Evolutionary conservation across 2,797 vertebrate genomes (phyloP), one percentile per base, ranked within the genome.

Genomic region (Characodon lateralis): DNA sequence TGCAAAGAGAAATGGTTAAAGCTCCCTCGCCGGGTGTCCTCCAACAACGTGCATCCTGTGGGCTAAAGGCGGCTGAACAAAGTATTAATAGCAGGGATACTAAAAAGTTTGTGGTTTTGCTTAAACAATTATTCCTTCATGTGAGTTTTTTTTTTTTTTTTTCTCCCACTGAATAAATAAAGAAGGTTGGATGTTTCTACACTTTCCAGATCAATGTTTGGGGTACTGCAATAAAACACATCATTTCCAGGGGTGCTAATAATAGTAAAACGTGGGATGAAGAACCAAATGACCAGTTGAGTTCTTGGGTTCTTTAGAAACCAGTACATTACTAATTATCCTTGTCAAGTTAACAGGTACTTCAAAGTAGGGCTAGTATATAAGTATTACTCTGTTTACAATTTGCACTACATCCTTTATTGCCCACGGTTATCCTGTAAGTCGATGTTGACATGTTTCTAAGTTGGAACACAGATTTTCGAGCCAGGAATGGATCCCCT

Each of bases 401-500:
- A 14, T 26, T 46, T 6, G 2, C 5, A 14, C 4, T 69, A 14
- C 41, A 14, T 69, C 41, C 22, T 46, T 14, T 5, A 66, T 46
- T 26, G 22, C 41, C 41, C 2, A 26, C 6, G 5, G 24, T 26
- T 26, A n/a, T 46, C 41, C 6, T 69, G 39, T 7, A 69, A 46
- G 35, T 50, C 39, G 24, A 41, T 16, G 13, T 8, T 5, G 39
- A 41, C 8, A 41, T 24, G 24, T 39, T 9, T 63, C 16, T 63
- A 63, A 2, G 61, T 22, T 66, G 20, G 69, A 72, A 22, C 0
- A 75, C 53, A 31, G 5, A 79, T 77, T 3, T 78, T 1, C 0
- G 48, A 84, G 53, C 6, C 55, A 48, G 72, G 18, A 63, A 84
- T 66, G 72, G 75, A 74, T 77, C 26, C 84, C 72, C 0, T 91